Evolutionary conservation across 2,888 invertebrate species (phyloP), one percentile per base, ranked within the genome.

Genomic region (Plebejus argus): DNA sequence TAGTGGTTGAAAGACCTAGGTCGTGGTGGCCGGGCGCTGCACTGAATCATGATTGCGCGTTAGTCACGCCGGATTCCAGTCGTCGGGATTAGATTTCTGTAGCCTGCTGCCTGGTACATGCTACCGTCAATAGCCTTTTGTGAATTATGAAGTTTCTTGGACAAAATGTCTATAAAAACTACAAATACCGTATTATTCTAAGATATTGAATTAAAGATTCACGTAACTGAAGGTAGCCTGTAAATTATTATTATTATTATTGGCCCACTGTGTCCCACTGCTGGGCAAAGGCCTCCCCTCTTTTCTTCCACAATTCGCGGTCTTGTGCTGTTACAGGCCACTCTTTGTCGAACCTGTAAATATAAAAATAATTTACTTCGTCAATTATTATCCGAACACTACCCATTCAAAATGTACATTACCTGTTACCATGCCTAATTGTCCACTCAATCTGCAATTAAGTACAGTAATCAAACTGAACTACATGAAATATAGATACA

Each of bases 41-140:
- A 76, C 78, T 80, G 78, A 77, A 80, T 78, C 78, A 70, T 78
- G 79, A 77, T 79, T 71, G 74, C 87, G 86, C 87, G 85, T 90
- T 90, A 89, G 89, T 91, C 90, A 89, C 87, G 90, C 87, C 87
- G 84, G 84, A 72, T 78, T 49, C 78, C 75, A 56, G 76, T 77
- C 61, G 45, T 61, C 49, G 77, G 53, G 74, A 78, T 79, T 78
- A 78, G 76, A 78, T 79, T 79, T 79, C 76, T 77, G 56, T 33
- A 28, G 61, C 53, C 77, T 20, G 10, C 45, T 49, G 8, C 20
- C 4, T 23, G 61, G 61, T 15, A 15, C 28, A 66, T 15, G 23
- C 23, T 66, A 66, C 61, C 28, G 23, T n/a, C 1, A 66, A 23
- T 66, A 66, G 61, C 28, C 28, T 28, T 66, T 66, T 66, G 66